Conservation (phyloP, 2,113 vertebrate species). For the Ciconia maguari region DNA sequence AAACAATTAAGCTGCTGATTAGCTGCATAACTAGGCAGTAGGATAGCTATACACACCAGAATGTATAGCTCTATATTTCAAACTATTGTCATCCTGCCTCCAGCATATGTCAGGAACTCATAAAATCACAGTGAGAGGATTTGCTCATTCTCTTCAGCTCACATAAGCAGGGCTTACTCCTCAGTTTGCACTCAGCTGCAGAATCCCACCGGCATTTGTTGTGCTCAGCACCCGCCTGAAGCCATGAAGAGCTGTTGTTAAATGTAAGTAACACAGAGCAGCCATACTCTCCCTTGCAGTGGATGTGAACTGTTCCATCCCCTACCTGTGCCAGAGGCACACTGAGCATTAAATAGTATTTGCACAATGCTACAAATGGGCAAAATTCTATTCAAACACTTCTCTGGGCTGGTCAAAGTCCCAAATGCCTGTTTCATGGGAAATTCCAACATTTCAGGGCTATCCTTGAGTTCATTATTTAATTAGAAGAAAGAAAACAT, state of each 20-base stretch:
- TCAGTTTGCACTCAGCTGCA: not conserved
- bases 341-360: rapidly evolving
- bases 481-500: not conserved
- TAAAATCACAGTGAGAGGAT: not conserved
- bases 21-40: not conserved
- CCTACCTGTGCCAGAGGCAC: not conserved
- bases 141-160: not conserved
- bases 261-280: not conserved
- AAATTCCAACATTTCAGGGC: not conserved
- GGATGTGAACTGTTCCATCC: not conserved
- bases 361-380: not conserved
- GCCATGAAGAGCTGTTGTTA: not conserved
- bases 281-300: not conserved
- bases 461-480: not conserved
- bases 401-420: not conserved
- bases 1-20: not conserved
- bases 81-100: not conserved
- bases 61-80: not conserved
- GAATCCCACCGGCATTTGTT: not conserved
- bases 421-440: not conserved
- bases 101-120: not conserved
- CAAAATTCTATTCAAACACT: not conserved
- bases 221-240: not conserved
- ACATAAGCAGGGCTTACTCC: not conserved
- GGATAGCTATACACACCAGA: not conserved